Evolutionary conservation across 2,113 vertebrate genomes (phyloP).

Genomic region (Ploceus nigricollis): DNA sequence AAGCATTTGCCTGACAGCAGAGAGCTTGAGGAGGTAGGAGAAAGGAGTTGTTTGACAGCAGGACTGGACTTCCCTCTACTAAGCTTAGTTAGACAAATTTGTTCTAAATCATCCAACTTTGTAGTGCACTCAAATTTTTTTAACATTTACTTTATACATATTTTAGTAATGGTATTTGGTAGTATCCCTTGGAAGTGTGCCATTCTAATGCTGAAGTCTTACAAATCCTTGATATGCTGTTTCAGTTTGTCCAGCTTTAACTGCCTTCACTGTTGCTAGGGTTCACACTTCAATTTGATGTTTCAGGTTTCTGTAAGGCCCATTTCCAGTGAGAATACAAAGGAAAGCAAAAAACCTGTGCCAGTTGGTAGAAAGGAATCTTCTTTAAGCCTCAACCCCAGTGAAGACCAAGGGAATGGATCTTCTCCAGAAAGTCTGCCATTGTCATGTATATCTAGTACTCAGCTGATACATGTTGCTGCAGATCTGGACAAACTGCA

Average conservation of each 20-base stretch:
- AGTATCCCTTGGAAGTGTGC: not conserved
- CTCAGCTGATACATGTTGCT: slow-evolving; percentile 81
- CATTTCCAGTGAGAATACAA: slow-evolving; percentile 70
- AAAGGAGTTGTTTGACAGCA: not conserved
- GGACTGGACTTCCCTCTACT: not conserved
- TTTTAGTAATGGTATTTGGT: not conserved
- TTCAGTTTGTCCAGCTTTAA: not conserved
- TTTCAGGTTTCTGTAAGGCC: slow-evolving; percentile 81
- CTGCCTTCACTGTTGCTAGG: not conserved
- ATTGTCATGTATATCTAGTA: slow-evolving; percentile 75
- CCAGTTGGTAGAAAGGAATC: slow-evolving; percentile 75
- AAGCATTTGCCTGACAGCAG: not conserved
- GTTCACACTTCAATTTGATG: not conserved
- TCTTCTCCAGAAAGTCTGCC: slow-evolving; percentile 59
- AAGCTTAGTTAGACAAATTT: not conserved
- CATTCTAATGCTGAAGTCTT: not conserved
- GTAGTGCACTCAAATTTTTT: not conserved
- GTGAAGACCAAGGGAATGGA: slow-evolving; percentile 80
- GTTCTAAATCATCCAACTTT: not conserved
- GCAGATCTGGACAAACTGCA: slow-evolving; percentile 88
- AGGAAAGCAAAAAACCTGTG: slow-evolving; percentile 77
- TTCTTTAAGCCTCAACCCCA: slow-evolving; percentile 70
- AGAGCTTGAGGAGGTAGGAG: not conserved
- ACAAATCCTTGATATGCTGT: not conserved
- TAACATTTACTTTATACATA: not conserved